Percentiles rank a stretch among this genome's conserved stretches.
Conservation (phyloP, 2,797 vertebrate genomes). For the Darevskia mixta region DNA sequence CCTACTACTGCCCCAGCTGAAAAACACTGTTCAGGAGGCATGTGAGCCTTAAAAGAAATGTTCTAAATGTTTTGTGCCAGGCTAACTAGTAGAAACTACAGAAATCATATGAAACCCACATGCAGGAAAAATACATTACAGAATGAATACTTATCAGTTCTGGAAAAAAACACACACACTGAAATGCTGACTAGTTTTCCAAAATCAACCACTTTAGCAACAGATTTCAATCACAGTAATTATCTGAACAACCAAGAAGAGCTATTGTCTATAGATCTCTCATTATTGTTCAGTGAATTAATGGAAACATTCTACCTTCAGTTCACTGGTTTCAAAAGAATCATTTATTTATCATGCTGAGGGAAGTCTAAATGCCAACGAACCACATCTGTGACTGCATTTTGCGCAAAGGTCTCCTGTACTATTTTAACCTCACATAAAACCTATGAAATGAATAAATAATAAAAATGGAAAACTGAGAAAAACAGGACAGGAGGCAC, state of each 20-base stretch:
- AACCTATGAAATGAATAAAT: neutral
- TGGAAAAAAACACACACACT: neutral
- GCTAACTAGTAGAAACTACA: neutral
- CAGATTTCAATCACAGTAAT: neutral
- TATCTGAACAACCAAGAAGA: neutral
- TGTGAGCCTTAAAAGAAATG: neutral
- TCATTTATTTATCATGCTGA: conserved; percentile 5
- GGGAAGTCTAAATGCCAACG: conserved; percentile 16
- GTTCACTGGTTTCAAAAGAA: conserved; percentile 16
- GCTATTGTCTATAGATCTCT: neutral
- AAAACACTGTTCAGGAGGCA: neutral
- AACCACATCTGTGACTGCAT: neutral
- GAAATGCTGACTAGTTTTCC: neutral
- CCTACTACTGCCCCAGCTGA: neutral
- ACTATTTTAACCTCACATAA: neutral
- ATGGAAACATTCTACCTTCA: neutral
- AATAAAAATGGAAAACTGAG: neutral
- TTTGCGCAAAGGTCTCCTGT: neutral
- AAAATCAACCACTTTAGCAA: neutral
- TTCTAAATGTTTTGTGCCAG: neutral
- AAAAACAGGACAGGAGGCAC: neutral
- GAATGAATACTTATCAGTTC: neutral
- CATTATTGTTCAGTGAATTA: neutral
- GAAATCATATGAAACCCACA: neutral
- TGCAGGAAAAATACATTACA: neutral